These are phyloP conservation scores for Laterallus jamaicensis DNA, from an alignment of 2,113 vertebrate genomes.

Conservation along the genomic window DNA sequence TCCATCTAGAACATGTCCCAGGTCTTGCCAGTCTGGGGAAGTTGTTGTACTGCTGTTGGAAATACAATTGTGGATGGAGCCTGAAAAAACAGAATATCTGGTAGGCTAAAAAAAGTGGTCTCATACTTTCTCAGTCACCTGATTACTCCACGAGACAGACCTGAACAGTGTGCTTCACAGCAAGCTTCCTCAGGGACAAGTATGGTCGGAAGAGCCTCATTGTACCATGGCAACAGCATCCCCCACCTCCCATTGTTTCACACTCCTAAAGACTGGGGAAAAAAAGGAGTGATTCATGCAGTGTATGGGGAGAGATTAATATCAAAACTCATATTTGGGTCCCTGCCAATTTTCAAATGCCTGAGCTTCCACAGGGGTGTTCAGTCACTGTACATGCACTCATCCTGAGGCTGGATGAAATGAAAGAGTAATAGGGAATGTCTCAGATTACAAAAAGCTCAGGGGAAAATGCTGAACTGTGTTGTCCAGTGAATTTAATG, in stretches of 20 bases:
- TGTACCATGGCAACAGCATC: constrained; percentile 37
- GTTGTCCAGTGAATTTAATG: background rate
- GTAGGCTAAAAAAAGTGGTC: constrained; percentile 30
- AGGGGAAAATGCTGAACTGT: background rate
- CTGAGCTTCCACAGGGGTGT: background rate
- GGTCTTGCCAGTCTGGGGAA: background rate
- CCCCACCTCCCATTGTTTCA: constrained; percentile 21
- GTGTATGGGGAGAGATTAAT: background rate
- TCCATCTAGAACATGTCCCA: background rate
- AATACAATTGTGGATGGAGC: background rate
- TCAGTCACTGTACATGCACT: background rate
- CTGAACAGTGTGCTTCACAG: background rate
- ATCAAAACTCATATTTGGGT: background rate
- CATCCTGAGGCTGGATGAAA: background rate
- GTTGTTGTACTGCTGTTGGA: background rate
- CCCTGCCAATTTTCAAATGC: background rate
- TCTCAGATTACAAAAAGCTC: background rate
- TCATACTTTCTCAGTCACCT: background rate
- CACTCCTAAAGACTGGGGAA: background rate
- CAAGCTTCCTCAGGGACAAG: background rate
- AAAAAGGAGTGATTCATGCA: background rate
- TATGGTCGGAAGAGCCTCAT: constrained; percentile 4
- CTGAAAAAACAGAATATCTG: background rate
- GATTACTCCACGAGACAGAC: background rate
- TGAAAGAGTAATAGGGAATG: background rate